These are phyloP conservation scores for Pocota personata DNA, from an alignment of 2,888 invertebrate genomes.

Conservation along the genomic window DNA sequence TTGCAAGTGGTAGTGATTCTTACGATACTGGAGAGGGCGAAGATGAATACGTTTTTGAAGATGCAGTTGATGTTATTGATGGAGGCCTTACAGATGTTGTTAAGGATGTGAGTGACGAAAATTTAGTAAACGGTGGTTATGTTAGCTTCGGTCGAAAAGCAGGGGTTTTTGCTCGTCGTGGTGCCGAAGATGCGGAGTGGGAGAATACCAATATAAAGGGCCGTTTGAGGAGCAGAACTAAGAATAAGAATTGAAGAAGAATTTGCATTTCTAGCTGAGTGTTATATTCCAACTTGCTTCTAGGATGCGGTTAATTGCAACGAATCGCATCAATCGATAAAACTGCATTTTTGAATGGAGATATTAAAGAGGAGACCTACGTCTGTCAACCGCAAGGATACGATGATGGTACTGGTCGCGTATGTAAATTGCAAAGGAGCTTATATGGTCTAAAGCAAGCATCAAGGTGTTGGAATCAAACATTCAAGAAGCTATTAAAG, in stretches of 20 bases:
- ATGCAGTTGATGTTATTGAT: neutral
- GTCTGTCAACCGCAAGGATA: constrained; percentile 7
- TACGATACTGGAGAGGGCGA: neutral
- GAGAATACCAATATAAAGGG: neutral
- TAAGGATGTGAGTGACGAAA: neutral
- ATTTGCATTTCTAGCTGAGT: constrained; percentile 16
- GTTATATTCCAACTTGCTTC: neutral
- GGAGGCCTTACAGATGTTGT: neutral
- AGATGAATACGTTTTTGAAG: neutral
- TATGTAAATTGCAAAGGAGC: no score
- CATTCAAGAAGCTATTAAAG: constrained; percentile 64
- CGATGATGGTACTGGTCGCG: neutral
- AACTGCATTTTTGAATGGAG: constrained; percentile 3
- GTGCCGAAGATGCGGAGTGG: neutral
- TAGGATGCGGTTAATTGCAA: neutral
- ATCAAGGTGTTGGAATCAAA: constrained; percentile 30
- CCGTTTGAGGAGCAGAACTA: constrained; percentile 29
- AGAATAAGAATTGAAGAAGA: neutral
- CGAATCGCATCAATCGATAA: neutral
- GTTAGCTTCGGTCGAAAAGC: neutral
- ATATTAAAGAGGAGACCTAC: constrained; percentile 37
- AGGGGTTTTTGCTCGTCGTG: neutral
- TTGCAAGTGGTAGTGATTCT: neutral
- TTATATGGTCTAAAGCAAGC: neutral
- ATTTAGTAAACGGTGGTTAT: neutral